phyloP scores from a whole-genome alignment of 1,140 invertebrate species.

The Drosophila serrata region DNA sequence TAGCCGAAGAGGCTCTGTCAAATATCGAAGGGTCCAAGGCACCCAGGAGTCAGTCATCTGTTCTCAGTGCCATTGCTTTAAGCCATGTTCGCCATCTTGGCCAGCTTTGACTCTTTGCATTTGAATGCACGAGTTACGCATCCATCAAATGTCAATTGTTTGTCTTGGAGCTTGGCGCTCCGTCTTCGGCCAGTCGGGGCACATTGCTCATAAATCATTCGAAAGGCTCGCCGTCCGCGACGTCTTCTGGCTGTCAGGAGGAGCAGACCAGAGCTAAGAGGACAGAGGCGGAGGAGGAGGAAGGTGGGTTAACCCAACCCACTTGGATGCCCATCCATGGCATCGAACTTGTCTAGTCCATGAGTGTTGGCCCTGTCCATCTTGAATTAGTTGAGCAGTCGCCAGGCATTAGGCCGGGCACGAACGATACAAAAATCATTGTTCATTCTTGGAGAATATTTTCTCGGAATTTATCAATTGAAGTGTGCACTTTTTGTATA shows the following conservation, averaged over 20 bases:
- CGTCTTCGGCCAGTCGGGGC: conserved; percentile 56
- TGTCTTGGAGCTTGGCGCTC: conserved; percentile 76
- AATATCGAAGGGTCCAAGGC: conserved; percentile 35
- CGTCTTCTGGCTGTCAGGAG: conserved; percentile 61
- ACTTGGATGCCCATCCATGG: conserved; percentile 76
- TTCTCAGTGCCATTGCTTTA: background rate
- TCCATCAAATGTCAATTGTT: conserved; percentile 84
- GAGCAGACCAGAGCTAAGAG: background rate
- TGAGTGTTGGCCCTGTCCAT: conserved; percentile 58
- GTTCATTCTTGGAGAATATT: conserved; percentile 27
- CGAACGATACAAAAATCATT: conserved; percentile 20
- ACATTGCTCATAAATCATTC: conserved; percentile 81
- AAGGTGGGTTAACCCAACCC: conserved; percentile 8
- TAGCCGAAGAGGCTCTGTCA: conserved; percentile 75
- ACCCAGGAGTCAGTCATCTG: background rate
- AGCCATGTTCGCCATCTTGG: background rate
- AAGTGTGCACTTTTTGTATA: background rate
- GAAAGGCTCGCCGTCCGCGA: conserved; percentile 50
- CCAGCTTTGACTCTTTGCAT: conserved; percentile 33
- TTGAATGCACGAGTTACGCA: conserved; percentile 83
- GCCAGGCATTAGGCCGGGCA: conserved; percentile 28
- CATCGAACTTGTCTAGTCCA: conserved; percentile 71
- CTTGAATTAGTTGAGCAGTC: conserved; percentile 52
- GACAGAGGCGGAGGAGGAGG: background rate
- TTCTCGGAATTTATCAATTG: conserved; percentile 18